Percentiles rank a stretch among this genome's conserved stretches.
These are phyloP conservation scores for Spheniscus mendiculus DNA, from an alignment of 2,113 vertebrate genomes.

Conservation along the genomic window DNA sequence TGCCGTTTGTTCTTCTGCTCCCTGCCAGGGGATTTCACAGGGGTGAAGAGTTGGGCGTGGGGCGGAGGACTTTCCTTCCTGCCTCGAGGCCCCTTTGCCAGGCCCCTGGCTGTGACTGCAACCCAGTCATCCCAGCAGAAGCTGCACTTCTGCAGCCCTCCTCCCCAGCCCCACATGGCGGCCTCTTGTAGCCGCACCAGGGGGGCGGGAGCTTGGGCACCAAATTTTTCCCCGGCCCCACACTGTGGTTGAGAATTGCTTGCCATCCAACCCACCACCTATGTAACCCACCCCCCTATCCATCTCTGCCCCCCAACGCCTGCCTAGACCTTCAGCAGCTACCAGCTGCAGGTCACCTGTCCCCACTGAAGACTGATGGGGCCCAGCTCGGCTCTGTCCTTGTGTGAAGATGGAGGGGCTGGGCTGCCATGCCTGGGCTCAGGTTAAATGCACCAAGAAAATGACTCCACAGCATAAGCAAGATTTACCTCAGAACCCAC, in stretches of 20 bases:
- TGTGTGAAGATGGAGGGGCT: not conserved
- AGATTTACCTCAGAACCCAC: conserved; percentile 86
- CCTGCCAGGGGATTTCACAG: conserved; percentile 22
- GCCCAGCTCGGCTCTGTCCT: not conserved
- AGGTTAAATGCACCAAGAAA: not conserved
- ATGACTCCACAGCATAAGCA: not conserved
- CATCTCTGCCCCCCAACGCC: fast-evolving
- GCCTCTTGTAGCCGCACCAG: not conserved
- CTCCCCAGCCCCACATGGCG: not conserved
- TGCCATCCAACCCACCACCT: not conserved
- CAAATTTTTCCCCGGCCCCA: not conserved
- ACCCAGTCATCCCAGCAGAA: not conserved
- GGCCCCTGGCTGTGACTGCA: fast-evolving
- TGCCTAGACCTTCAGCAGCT: not conserved
- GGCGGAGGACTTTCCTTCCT: not conserved
- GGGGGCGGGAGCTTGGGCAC: not conserved
- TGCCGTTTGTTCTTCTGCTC: conserved; percentile 7
- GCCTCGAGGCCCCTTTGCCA: not conserved
- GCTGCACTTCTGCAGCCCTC: not conserved
- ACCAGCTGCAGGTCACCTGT: not conserved
- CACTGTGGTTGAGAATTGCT: not conserved
- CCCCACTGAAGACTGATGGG: not conserved
- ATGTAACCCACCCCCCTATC: fast-evolving
- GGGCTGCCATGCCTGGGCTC: not conserved
- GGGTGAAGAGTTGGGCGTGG: not conserved